Evolutionary conservation across 2,797 vertebrate species (phyloP).

Genomic region (Sibirionetta formosa): DNA sequence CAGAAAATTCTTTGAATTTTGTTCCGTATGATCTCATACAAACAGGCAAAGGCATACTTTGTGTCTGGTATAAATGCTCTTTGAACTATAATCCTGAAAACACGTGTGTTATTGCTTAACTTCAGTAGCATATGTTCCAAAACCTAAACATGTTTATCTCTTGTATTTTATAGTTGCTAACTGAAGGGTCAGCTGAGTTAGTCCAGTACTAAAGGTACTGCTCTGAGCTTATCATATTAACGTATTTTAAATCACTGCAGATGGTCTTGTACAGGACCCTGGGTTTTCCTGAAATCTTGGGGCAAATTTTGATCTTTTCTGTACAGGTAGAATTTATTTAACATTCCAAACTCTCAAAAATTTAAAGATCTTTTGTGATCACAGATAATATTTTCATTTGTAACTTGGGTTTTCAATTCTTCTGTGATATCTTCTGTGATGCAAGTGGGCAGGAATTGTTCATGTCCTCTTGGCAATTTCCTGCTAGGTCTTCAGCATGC

Average conservation of each 20-base stretch:
- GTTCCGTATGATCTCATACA: conserved; percentile 1
- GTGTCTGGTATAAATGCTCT: conserved; percentile 56
- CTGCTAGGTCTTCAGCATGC: not conserved
- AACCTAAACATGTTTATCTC: conserved; percentile 53
- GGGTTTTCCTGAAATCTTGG: not conserved
- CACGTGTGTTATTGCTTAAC: conserved; percentile 58
- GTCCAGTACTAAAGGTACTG: not conserved
- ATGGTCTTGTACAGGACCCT: not conserved
- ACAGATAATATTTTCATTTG: not conserved
- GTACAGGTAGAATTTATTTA: not conserved
- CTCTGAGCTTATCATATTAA: not conserved
- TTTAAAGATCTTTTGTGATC: not conserved
- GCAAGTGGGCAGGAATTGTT: not conserved
- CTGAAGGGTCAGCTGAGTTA: conserved; percentile 1
- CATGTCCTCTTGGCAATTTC: not conserved
- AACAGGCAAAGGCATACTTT: conserved; percentile 1
- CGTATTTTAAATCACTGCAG: not conserved
- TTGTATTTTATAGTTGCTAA: conserved; percentile 40
- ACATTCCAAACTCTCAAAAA: not conserved
- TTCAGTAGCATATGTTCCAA: conserved; percentile 29
- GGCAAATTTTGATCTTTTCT: not conserved
- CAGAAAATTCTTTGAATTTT: not conserved
- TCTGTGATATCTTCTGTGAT: not conserved
- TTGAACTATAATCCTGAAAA: conserved; percentile 68
- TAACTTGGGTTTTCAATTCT: not conserved